These are phyloP conservation scores for Tamandua tetradactyla DNA, from an alignment of 2,797 vertebrate genomes.

Conservation along the genomic window DNA sequence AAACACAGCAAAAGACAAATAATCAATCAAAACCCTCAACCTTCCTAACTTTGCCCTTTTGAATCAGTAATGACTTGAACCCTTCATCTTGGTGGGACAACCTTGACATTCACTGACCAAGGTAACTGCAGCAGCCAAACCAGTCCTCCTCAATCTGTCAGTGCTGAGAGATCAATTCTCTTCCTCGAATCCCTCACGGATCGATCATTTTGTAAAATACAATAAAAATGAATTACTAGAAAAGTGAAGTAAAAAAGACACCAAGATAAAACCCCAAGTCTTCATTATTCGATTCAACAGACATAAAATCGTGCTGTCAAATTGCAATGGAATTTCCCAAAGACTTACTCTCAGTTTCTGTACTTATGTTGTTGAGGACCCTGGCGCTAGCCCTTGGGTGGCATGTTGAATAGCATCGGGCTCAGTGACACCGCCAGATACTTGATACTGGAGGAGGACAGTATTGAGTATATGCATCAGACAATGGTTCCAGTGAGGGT, in stretches of 20 bases:
- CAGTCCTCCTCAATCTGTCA: background rate
- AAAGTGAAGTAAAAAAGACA: conserved; percentile 4
- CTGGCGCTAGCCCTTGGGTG: background rate
- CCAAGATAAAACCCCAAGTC: background rate
- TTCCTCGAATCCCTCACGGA: background rate
- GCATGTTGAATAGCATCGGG: background rate
- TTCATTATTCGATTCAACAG: conserved; percentile 9
- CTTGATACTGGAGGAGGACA: background rate
- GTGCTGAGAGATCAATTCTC: background rate
- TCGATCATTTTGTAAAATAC: background rate
- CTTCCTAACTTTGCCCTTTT: background rate
- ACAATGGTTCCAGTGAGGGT: background rate
- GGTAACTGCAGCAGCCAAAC: background rate
- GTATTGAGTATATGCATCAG: background rate
- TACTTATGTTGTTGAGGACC: background rate
- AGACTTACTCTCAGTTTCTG: background rate
- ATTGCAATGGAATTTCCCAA: background rate
- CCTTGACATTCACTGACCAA: background rate
- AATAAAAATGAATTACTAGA: background rate
- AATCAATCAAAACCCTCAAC: background rate
- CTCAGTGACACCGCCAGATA: background rate
- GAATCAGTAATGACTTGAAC: background rate
- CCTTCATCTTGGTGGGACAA: background rate
- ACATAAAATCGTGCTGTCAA: background rate
- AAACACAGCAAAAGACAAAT: background rate